Evolutionary conservation across 2,888 invertebrate species (phyloP), one percentile per base, ranked within the genome.

Genomic region (Cosmorhoe ocellata): DNA sequence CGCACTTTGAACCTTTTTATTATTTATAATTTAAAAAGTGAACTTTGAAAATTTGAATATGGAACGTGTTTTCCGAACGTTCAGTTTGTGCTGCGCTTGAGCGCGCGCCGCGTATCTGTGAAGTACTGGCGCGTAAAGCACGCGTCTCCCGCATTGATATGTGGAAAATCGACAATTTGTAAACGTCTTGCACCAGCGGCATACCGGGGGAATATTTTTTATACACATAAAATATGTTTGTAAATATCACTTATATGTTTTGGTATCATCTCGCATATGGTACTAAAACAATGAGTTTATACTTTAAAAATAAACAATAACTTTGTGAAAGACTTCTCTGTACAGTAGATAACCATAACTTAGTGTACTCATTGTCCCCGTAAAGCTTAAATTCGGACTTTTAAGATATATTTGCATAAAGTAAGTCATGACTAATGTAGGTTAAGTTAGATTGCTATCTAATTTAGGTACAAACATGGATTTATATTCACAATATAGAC

Each of bases 161-260:
- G 79, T 79, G 85, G 83, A 86, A 87, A 84, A 84, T 75, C 72
- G 70, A 74, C 74, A 68, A 67, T 69, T 71, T 69, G 67, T 69
- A 64, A 63, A 69, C 60, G 58, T 57, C 61, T 59, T 59, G 57
- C 22, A 52, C 61, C 64, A 56, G 64, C 42, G 66, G 58, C 66
- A 63, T 65, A 77, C 70, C 61, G 64, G 63, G 71, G 59, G 40
- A 50, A 40, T 28, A 56, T 43, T 50, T n/a, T 48, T 55, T 10
- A 10, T 18, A 27, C 5, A 12, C 18, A 18, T 36, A 11, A 8
- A 31, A 32, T 37, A n/a, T 11, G 10, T 3, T 12, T 28, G 30
- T 24, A 24, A 24, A 24, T 24, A 30, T 6, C n/a, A n/a, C n/a
- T n/a, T n/a, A n/a, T 30, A 30, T 30, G 6, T 30, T 30, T 10